Evolutionary conservation across 1,140 invertebrate species (phyloP).

Genomic region (Zaprionus inermis): DNA sequence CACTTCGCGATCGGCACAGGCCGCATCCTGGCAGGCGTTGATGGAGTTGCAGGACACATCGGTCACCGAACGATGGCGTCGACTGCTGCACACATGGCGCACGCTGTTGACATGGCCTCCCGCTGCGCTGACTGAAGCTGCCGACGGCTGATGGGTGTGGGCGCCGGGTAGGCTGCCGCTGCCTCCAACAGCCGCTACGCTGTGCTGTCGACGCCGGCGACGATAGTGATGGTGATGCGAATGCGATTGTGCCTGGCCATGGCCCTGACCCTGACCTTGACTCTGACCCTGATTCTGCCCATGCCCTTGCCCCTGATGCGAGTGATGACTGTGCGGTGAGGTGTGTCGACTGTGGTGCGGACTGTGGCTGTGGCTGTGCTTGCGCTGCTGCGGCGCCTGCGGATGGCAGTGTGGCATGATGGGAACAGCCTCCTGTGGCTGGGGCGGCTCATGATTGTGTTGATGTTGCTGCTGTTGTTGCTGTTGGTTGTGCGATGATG

Average conservation of each 20-base stretch:
- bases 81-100: slow-evolving; percentile 55
- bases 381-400: slow-evolving; percentile 51
- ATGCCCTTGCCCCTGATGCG: slow-evolving; percentile 39
- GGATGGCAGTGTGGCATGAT: slow-evolving; percentile 53
- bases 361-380: slow-evolving; percentile 69
- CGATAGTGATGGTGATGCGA: slow-evolving; percentile 61
- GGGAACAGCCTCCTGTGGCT: slow-evolving; percentile 45
- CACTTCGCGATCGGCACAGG: slow-evolving; percentile 71
- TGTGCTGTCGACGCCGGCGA: slow-evolving; percentile 59
- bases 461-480: slow-evolving; percentile 41
- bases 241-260: slow-evolving; percentile 41
- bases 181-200: slow-evolving; percentile 54
- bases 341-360: slow-evolving; percentile 73
- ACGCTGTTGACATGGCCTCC: slow-evolving; percentile 36
- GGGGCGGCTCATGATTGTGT: slow-evolving; percentile 36
- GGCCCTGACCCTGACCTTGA: slow-evolving; percentile 37
- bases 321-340: slow-evolving; percentile 61
- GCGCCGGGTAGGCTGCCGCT: slow-evolving; percentile 70
- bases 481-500: slow-evolving; percentile 50
- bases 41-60: slow-evolving; percentile 71
- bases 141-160: slow-evolving; percentile 37
- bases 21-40: slow-evolving; percentile 69
- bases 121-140: not conserved
- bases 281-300: slow-evolving; percentile 25
- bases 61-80: slow-evolving; percentile 76